Evolutionary conservation across 2,888 invertebrate species (phyloP).

Genomic region (Himalopsyche japonica): DNA sequence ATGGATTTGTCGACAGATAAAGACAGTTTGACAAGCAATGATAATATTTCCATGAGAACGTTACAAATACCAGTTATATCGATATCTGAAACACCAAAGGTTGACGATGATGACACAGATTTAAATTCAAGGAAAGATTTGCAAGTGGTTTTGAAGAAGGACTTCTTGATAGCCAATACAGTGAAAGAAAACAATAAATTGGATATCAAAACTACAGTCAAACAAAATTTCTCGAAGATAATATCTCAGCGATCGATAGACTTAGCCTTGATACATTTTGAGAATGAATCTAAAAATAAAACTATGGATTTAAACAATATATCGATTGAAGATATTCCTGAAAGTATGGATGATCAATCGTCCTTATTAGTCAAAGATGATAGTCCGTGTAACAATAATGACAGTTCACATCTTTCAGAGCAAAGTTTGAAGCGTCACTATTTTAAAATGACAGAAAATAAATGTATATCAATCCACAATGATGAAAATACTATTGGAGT

Average conservation of each 20-base stretch:
- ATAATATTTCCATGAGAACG: slow-evolving; percentile 27
- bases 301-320: slow-evolving; percentile 38
- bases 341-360: background rate
- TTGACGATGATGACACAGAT: slow-evolving; percentile 23
- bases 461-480: background rate
- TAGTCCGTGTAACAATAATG: background rate
- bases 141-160: background rate
- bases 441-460: background rate
- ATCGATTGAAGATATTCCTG: slow-evolving; percentile 40
- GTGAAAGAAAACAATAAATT: slow-evolving; percentile 8
- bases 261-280: slow-evolving; percentile 53
- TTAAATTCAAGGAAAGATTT: background rate
- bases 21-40: background rate
- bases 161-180: background rate
- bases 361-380: background rate
- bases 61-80: slow-evolving; percentile 42
- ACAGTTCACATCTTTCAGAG: background rate
- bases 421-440: background rate
- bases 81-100: slow-evolving; percentile 31
- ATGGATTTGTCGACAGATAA: background rate
- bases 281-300: slow-evolving; percentile 45
- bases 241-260: slow-evolving; percentile 58
- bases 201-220: slow-evolving; percentile 3
- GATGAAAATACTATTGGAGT: background rate
- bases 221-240: slow-evolving; percentile 40